Percentiles rank a stretch among this genome's conserved stretches.
Evolutionary conservation across 2,113 vertebrate genomes (phyloP).

Genomic region (Aegotheles bennettii): DNA sequence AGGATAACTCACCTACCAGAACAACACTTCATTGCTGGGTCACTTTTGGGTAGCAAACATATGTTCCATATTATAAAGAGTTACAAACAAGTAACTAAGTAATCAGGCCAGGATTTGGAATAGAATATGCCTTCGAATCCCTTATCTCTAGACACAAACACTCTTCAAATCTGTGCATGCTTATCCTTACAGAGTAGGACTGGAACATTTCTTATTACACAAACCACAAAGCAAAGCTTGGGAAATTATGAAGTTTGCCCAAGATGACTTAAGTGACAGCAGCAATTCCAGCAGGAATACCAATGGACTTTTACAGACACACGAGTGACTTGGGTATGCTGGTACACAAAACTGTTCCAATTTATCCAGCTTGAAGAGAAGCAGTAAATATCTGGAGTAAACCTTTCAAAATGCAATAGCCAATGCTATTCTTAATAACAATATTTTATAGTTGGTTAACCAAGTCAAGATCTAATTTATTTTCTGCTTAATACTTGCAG

Average conservation of each 20-base stretch:
- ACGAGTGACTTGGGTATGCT: not conserved
- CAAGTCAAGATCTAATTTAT: not conserved
- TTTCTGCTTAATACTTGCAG: not conserved
- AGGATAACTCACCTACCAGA: not conserved
- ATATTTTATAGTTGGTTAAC: no score
- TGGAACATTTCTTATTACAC: not conserved
- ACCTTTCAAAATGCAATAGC: not conserved
- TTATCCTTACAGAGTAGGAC: not conserved
- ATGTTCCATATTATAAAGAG: not conserved
- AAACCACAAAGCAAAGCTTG: not conserved
- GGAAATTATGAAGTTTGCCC: not conserved
- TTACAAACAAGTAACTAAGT: not conserved
- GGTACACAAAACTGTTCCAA: not conserved
- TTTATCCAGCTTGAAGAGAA: not conserved
- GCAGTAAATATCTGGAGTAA: not conserved
- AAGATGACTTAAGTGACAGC: not conserved
- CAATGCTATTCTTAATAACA: not conserved
- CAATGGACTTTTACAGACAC: not conserved
- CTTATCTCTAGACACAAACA: not conserved
- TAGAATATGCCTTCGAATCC: not conserved
- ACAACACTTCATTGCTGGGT: not conserved
- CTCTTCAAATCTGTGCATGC: not conserved
- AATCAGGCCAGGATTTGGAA: not conserved
- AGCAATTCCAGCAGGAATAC: not conserved
- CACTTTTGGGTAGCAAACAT: not conserved